Percentiles rank a stretch among this genome's conserved stretches.
These are phyloP conservation scores for Maconellicoccus hirsutus DNA, from an alignment of 1,140 invertebrate species.

Conservation along the genomic window DNA sequence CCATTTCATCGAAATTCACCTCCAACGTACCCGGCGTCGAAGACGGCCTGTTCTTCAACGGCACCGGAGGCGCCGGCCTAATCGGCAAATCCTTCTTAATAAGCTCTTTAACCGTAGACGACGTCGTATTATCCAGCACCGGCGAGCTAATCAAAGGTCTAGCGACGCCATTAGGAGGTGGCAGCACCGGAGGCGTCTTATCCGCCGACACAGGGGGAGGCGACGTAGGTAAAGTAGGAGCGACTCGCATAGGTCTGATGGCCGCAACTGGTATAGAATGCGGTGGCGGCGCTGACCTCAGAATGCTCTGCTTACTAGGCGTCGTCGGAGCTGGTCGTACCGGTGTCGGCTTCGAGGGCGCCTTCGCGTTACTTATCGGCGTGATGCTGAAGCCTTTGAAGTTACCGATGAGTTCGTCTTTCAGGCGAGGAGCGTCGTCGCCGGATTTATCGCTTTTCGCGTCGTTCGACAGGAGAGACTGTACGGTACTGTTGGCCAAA, in stretches of 20 bases:
- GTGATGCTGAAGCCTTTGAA: conserved; percentile 71
- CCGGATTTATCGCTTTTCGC: not conserved
- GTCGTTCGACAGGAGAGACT: not conserved
- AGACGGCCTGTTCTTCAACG: conserved; percentile 39
- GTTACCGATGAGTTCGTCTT: conserved; percentile 54
- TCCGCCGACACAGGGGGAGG: not conserved
- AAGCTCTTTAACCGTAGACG: conserved; percentile 56
- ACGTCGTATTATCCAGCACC: conserved; percentile 60
- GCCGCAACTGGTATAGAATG: not conserved
- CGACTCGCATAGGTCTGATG: conserved; percentile 23
- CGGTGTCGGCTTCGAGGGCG: not conserved
- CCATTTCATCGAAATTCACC: conserved; percentile 38
- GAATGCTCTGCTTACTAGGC: not conserved
- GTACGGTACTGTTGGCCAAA: not conserved
- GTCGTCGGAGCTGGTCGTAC: conserved; percentile 15
- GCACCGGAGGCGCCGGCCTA: conserved; percentile 30
- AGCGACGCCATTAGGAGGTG: conserved; percentile 42
- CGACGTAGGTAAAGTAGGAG: conserved; percentile 26
- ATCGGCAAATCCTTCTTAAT: conserved; percentile 35
- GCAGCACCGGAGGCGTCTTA: conserved; percentile 42
- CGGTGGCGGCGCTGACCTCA: not conserved
- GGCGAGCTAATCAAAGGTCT: conserved; percentile 66
- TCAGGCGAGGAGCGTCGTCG: not conserved
- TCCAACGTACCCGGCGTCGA: conserved; percentile 32
- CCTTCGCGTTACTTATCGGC: conserved; percentile 43